Evolutionary conservation across 2,797 vertebrate genomes (phyloP).

Genomic region (Capromys pilorides): DNA sequence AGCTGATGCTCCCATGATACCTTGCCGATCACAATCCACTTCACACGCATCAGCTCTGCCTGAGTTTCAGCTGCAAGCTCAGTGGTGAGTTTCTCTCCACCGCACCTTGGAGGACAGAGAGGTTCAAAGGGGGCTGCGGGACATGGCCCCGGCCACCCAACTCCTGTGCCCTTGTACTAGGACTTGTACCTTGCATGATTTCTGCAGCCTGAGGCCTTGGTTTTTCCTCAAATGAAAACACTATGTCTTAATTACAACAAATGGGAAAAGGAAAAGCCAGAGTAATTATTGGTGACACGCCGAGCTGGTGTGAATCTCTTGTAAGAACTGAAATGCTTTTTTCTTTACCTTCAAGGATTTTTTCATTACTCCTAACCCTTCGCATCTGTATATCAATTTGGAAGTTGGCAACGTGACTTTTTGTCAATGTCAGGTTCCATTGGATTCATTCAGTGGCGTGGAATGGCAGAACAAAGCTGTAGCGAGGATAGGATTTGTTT

Average conservation of each 20-base stretch:
- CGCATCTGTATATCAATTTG: slow-evolving; percentile 50
- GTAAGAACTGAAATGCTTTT: slow-evolving; percentile 59
- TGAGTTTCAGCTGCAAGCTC: neutral
- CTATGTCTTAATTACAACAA: slow-evolving; percentile 65
- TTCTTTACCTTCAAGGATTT: slow-evolving; percentile 62
- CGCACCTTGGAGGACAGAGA: neutral
- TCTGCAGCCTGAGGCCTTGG: neutral
- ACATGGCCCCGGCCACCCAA: neutral
- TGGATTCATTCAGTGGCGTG: neutral
- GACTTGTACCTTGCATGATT: fast-evolving
- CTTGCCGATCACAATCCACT: slow-evolving; percentile 48
- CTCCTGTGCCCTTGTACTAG: fast-evolving
- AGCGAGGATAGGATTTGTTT: neutral
- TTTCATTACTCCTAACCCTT: slow-evolving; percentile 54
- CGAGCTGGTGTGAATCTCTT: slow-evolving; percentile 64
- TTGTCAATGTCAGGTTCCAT: neutral
- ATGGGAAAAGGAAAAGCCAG: slow-evolving; percentile 40
- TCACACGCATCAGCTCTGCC: slow-evolving; percentile 23
- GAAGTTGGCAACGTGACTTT: slow-evolving; percentile 24
- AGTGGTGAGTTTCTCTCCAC: neutral
- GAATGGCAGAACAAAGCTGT: neutral
- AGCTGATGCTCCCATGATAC: neutral
- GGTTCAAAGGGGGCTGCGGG: fast-evolving
- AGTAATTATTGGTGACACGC: slow-evolving; percentile 71
- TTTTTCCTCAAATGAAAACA: slow-evolving; percentile 47